These are phyloP conservation scores for Nomada fabriciana DNA, from an alignment of 2,888 invertebrate genomes.

Conservation along the genomic window DNA sequence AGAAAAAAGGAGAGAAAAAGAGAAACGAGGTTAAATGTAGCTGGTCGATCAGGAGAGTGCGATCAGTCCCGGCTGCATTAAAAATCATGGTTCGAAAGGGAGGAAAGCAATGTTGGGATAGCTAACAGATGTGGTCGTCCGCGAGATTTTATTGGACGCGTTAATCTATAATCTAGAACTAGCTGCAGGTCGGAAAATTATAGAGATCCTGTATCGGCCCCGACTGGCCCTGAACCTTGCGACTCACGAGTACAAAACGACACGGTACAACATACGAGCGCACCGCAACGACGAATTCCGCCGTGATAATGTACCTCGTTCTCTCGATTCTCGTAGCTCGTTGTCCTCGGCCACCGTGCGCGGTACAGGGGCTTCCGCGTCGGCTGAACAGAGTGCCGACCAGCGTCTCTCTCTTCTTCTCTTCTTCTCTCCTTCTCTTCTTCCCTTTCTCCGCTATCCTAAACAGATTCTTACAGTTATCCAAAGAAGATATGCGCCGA, in stretches of 20 bases:
- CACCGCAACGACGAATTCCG: constrained; percentile 38
- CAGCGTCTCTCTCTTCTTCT: constrained; percentile 12
- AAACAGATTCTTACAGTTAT: constrained; percentile 63
- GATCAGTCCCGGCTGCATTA: neutral
- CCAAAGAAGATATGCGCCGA: constrained; percentile 33
- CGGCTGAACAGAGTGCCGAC: neutral
- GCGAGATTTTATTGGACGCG: constrained; percentile 32
- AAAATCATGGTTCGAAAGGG: neutral
- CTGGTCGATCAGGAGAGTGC: too few relatives aligned
- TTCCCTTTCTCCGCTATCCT: constrained; percentile 34
- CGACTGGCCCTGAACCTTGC: constrained; percentile 34
- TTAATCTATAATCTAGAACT: constrained; percentile 60
- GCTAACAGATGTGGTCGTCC: neutral
- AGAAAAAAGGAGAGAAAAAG: neutral
- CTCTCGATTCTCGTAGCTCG: constrained; percentile 36
- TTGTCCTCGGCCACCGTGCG: constrained; percentile 12
- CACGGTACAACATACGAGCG: constrained; percentile 5
- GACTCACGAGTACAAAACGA: constrained; percentile 33
- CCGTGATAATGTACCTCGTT: constrained; percentile 62
- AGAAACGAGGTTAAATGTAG: too few relatives aligned
- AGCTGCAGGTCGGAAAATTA: constrained; percentile 47
- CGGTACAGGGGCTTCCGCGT: constrained; percentile 12
- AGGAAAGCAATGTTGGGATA: constrained; percentile 22
- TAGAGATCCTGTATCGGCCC: constrained; percentile 46
- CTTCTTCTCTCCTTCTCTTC: constrained; percentile 22